These are phyloP conservation scores for Ginglymostoma cirratum DNA, from an alignment of 2,113 vertebrate species.

Conservation along the genomic window DNA sequence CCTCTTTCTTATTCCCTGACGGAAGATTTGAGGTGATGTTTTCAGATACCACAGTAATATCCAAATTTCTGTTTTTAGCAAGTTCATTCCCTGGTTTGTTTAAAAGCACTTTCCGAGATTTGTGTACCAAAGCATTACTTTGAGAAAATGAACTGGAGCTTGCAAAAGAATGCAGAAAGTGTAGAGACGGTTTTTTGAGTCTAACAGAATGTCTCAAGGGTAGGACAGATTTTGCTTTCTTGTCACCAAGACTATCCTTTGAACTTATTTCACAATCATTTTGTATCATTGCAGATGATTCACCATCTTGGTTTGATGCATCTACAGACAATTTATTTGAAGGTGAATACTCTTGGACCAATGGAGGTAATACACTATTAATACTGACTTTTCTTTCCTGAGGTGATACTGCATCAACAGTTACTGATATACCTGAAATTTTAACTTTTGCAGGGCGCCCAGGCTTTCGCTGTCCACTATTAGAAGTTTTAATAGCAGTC, in stretches of 20 bases:
- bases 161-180: constrained; percentile 75
- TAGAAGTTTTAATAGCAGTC: constrained; percentile 48
- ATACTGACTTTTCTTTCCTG: constrained; percentile 78
- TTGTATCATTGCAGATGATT: not conserved
- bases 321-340: constrained; percentile 41
- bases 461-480: constrained; percentile 59
- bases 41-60: constrained; percentile 51
- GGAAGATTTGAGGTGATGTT: constrained; percentile 48
- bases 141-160: constrained; percentile 70
- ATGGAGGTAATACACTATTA: constrained; percentile 61
- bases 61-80: constrained; percentile 55
- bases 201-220: constrained; percentile 72
- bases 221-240: constrained; percentile 46
- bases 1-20: constrained; percentile 45
- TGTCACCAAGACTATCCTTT: not conserved
- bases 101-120: constrained; percentile 72
- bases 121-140: constrained; percentile 70
- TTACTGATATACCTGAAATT: constrained; percentile 89
- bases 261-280: constrained; percentile 18
- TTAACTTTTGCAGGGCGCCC: constrained; percentile 87
- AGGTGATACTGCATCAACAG: constrained; percentile 74
- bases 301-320: not conserved
- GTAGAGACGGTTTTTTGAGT: constrained; percentile 72
- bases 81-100: constrained; percentile 62
- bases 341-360: constrained; percentile 47